These are phyloP conservation scores for Siniperca obscura DNA, from an alignment of 2,797 vertebrate species.

Conservation along the genomic window DNA sequence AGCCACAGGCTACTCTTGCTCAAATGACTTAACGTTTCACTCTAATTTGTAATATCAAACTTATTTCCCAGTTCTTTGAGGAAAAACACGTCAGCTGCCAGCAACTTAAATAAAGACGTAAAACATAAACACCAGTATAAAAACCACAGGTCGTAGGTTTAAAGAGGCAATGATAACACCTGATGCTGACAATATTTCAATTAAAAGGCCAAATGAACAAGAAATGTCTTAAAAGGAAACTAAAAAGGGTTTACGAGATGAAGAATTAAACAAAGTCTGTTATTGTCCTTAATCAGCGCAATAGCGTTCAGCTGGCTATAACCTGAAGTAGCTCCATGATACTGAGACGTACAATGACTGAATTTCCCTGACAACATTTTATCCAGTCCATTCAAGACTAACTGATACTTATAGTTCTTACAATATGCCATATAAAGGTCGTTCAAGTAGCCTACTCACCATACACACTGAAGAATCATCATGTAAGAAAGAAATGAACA, in stretches of 20 bases:
- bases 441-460: too few relatives aligned
- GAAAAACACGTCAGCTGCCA: neutral
- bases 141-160: neutral
- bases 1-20: neutral
- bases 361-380: neutral
- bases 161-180: neutral
- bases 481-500: rapidly evolving
- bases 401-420: neutral
- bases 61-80: neutral
- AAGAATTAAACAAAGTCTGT: too few relatives aligned
- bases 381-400: neutral
- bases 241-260: neutral
- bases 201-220: neutral
- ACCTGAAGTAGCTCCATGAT: neutral
- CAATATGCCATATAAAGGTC: neutral
- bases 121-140: neutral
- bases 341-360: neutral
- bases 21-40: neutral
- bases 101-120: neutral
- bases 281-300: neutral
- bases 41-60: neutral
- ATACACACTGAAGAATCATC: neutral
- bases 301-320: neutral
- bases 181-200: neutral
- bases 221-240: neutral